Evolutionary conservation across 1,140 invertebrate genomes (phyloP), one percentile per base, ranked within the genome.

Genomic region (Neuroterus valhalla): DNA sequence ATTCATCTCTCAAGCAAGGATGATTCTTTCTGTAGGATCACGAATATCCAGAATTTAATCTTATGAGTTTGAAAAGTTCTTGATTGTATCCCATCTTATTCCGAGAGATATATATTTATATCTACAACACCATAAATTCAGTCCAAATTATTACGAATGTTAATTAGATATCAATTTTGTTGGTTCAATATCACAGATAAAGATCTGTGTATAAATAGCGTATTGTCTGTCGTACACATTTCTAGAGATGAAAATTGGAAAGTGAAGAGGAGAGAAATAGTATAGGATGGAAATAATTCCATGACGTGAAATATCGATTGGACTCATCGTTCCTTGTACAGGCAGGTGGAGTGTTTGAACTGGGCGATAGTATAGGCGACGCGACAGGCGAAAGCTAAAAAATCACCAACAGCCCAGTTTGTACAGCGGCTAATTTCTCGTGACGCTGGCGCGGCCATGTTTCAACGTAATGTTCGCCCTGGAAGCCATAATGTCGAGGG

Each of bases 381-480:
- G 23, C 67, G 4, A 69, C 12, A n/a, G n/a, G 67, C 5, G 8
- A 45, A 38, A 55, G 43, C 2, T 43, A 43, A 71, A 71, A 71
- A 71, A 42, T 71, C 69, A 52, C 50, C 48, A n/a, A 26, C 14
- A 21, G 68, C 8, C 17, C 42, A 19, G 44, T 62, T 62, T 62
- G 55, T 44, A 50, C 45, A 46, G 23, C 67, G 68, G 44, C 72
- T 68, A 74, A 70, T 74, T 69, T 74, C 48, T 15, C 45, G 31
- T 48, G 45, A 52, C 42, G 19, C 23, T 55, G 50, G 26, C 42
- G 21, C 17, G 38, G 72, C 72, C 48, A 62, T 70, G 72, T 74
- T 74, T 74, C 23, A 74, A 17, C 19, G 31, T 70, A 75, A 75
- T 70, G 68, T 75, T 70, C 67, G 52, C 31, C 55, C 67, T 43